Evolutionary conservation across 92 coral and sea anemone genomes (phyloP).

Genomic region (Palythoa caribaeorum): DNA sequence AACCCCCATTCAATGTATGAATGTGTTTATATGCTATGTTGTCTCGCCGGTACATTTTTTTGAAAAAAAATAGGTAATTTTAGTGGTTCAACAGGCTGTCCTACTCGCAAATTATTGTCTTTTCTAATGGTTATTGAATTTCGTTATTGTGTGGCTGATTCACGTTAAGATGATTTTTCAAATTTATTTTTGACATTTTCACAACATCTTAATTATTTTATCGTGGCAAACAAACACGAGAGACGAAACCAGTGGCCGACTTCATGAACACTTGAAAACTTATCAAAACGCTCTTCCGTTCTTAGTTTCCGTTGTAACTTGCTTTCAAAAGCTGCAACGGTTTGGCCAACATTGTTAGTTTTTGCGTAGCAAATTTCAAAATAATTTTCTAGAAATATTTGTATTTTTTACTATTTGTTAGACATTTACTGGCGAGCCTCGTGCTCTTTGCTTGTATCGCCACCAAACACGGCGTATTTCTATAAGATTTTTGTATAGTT

Average conservation of each 20-base stretch:
- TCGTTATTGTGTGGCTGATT: conserved; percentile 46
- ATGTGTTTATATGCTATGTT: conserved; percentile 61
- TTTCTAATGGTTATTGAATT: conserved; percentile 39
- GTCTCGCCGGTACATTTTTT: conserved; percentile 33
- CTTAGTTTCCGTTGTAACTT: background rate
- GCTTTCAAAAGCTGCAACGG: conserved; percentile 31
- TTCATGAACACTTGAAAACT: background rate
- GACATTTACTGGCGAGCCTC: conserved; percentile 7
- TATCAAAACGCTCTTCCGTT: conserved; percentile 14
- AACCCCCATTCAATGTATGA: conserved; percentile 60
- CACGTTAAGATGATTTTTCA: conserved; percentile 59
- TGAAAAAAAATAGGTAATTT: background rate
- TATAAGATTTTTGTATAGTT: background rate
- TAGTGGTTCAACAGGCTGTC: background rate
- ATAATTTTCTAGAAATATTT: background rate
- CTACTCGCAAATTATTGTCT: background rate
- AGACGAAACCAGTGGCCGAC: background rate
- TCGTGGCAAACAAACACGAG: conserved; percentile 84
- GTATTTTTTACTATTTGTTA: conserved; percentile 23
- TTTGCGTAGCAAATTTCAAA: background rate
- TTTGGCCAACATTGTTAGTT: background rate
- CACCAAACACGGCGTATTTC: background rate
- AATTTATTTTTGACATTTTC: conserved; percentile 69
- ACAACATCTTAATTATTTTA: conserved; percentile 74
- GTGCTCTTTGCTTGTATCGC: background rate